Conservation (phyloP, 1,140 invertebrate genomes). For the Cotesia vestalis region DNA sequence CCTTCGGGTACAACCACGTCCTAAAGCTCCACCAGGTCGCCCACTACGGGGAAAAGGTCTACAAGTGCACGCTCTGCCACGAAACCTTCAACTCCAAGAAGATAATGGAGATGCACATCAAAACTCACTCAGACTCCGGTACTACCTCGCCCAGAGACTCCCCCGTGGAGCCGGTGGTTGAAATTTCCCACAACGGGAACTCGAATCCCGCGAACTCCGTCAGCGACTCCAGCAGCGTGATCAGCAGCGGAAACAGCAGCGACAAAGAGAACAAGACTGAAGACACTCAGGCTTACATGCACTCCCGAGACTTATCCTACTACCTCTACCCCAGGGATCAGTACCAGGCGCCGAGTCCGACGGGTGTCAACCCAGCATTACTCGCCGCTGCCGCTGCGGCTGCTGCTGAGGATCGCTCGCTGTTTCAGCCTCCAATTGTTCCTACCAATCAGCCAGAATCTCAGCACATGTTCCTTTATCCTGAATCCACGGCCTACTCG, state of each 20-base stretch:
- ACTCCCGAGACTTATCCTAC: constrained; percentile 50
- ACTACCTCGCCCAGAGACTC: constrained; percentile 54
- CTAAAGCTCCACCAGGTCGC: constrained; percentile 89
- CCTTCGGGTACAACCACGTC: constrained; percentile 89
- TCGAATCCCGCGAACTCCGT: constrained; percentile 42
- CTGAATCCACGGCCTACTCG: constrained; percentile 47
- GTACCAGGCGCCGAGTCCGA: constrained; percentile 34
- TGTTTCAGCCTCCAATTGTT: neutral
- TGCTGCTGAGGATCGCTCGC: constrained; percentile 50
- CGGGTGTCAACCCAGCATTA: constrained; percentile 62
- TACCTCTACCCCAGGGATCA: constrained; percentile 54
- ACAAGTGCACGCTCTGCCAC: constrained; percentile 90
- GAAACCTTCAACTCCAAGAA: constrained; percentile 90
- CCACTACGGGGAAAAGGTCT: constrained; percentile 90
- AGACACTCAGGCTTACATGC: constrained; percentile 42
- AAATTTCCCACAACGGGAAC: constrained; percentile 49
- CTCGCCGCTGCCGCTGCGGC: constrained; percentile 61
- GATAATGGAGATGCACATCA: constrained; percentile 87
- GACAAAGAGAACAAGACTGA: constrained; percentile 63
- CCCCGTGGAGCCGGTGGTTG: constrained; percentile 54
- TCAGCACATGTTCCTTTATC: constrained; percentile 50
- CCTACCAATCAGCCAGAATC: constrained; percentile 24
- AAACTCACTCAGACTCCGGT: constrained; percentile 79
- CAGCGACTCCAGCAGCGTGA: constrained; percentile 38
- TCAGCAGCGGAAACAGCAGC: constrained; percentile 30